Conservation (phyloP, 2,797 vertebrate species). For the Podarcis siculus region DNA sequence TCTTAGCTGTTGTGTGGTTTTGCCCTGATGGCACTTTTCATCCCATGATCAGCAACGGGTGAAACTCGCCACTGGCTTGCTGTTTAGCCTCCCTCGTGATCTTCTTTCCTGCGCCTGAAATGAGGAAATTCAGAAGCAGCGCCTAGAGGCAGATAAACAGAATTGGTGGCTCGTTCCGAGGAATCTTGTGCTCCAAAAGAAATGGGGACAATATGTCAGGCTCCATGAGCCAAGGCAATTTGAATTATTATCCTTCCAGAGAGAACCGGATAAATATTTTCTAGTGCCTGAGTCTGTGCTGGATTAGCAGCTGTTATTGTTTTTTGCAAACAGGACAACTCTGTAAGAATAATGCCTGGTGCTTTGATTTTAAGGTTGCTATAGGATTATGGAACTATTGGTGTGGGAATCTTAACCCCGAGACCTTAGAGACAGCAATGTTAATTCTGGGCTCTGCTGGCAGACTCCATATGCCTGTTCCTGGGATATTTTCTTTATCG, state of each 20-base stretch:
- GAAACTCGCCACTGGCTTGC: background rate
- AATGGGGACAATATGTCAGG: background rate
- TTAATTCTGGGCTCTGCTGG: background rate
- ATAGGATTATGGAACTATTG: background rate
- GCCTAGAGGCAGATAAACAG: background rate
- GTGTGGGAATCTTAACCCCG: background rate
- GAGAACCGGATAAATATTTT: constrained; percentile 33
- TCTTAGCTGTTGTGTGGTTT: background rate
- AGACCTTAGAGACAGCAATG: background rate
- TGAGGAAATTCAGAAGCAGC: background rate
- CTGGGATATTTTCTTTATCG: background rate
- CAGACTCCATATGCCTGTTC: background rate
- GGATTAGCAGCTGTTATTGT: constrained; percentile 22
- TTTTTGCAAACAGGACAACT: background rate
- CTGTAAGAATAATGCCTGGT: background rate
- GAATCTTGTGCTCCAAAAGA: background rate
- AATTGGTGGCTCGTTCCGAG: background rate
- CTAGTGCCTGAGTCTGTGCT: background rate
- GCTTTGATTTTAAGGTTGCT: background rate
- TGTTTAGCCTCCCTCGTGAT: background rate
- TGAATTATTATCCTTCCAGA: background rate
- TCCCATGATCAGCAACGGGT: background rate
- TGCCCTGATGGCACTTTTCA: background rate
- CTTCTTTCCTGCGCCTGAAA: background rate
- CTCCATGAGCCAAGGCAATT: background rate